Conservation (phyloP, 2,888 invertebrate genomes). For the Leucophenga montana region DNA sequence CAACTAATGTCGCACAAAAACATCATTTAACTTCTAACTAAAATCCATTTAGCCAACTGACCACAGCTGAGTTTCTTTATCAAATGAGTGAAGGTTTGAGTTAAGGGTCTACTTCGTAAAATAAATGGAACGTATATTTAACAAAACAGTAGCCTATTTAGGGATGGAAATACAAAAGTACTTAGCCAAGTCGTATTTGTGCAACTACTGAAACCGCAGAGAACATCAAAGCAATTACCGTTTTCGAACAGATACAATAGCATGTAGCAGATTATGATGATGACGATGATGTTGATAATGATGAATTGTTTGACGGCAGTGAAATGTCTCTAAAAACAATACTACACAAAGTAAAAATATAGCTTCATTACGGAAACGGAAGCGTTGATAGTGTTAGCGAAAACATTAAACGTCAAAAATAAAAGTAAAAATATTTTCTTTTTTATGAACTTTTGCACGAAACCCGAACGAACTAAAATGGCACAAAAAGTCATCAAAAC, state of each 20-base stretch:
- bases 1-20: background rate
- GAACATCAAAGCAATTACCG: constrained; percentile 7
- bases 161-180: background rate
- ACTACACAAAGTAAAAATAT: no score
- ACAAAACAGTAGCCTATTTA: no score
- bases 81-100: no score
- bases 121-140: no score
- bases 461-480: background rate
- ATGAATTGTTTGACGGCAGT: no score
- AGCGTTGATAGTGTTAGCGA: constrained; percentile 8
- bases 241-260: no score
- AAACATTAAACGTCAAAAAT: background rate
- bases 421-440: background rate
- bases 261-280: no score
- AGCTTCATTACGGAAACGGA: background rate
- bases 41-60: constrained; percentile 7
- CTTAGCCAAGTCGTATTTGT: background rate
- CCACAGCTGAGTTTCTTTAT: background rate
- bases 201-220: constrained; percentile 1
- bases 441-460: background rate
- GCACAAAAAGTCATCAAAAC: no score
- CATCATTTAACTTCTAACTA: background rate
- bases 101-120: no score
- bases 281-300: no score
- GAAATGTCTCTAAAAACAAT: no score